Percentiles rank a stretch among this genome's conserved stretches.
phyloP scores from a whole-genome alignment of 1,140 invertebrate species.

The Calosoma granatense region DNA sequence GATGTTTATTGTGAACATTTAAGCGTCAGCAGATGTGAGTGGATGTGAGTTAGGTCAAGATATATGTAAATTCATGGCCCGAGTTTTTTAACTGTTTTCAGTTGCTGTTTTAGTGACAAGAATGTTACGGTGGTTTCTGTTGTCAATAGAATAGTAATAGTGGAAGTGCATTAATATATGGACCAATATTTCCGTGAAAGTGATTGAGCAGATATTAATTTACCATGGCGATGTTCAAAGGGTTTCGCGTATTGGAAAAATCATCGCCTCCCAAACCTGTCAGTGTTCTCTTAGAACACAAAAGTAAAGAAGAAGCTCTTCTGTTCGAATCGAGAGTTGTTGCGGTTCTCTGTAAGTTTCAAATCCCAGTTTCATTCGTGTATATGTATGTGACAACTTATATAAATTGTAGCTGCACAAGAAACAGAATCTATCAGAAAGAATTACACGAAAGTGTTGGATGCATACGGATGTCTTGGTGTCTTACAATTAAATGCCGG shows the following conservation, averaged over 20 bases:
- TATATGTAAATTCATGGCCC: too few species aligned
- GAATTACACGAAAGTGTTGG: conserved; percentile 77
- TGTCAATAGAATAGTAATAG: too few species aligned
- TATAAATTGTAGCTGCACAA: conserved; percentile 45
- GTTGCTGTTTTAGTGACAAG: too few species aligned
- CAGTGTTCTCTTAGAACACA: conserved; percentile 79
- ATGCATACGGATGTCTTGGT: conserved; percentile 89
- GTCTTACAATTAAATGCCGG: conserved; percentile 79
- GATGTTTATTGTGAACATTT: too few species aligned
- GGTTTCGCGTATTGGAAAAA: conserved; percentile 83
- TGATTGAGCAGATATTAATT: too few species aligned
- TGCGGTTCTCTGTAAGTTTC: conserved; percentile 63
- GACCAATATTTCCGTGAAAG: too few species aligned
- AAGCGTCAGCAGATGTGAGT: too few species aligned
- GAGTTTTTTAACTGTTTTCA: too few species aligned
- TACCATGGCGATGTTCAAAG: conserved; percentile 89
- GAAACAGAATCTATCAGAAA: conserved; percentile 83
- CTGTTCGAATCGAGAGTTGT: conserved; percentile 86
- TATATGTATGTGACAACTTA: too few species aligned
- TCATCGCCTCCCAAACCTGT: conserved; percentile 74
- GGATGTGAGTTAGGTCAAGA: too few species aligned
- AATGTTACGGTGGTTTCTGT: too few species aligned
- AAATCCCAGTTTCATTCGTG: background rate
- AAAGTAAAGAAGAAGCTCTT: conserved; percentile 74
- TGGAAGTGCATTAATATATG: too few species aligned